Evolutionary conservation across 1,140 invertebrate species (phyloP).

Genomic region (Paraescarpia echinospica): DNA sequence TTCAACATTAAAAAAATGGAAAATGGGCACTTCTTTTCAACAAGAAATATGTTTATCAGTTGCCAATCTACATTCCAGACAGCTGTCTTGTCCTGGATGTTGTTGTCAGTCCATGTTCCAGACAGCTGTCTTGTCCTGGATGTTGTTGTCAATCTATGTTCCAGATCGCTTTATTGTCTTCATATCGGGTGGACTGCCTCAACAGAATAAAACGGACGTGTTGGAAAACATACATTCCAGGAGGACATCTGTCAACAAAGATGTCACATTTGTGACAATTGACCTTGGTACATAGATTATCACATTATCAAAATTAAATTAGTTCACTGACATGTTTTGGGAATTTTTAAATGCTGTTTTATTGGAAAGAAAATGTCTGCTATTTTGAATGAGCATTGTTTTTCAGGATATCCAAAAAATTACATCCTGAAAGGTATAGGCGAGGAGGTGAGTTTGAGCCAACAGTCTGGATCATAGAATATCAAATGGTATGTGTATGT

Average conservation of each 20-base stretch:
- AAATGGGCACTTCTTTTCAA: too few species aligned
- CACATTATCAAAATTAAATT: background rate
- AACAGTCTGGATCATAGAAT: background rate
- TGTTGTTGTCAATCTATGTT: background rate
- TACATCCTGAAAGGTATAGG: background rate
- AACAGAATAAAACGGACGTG: background rate
- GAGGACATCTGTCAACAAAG: background rate
- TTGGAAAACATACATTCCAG: background rate
- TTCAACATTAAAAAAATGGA: too few species aligned
- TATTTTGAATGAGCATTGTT: background rate
- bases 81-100: background rate
- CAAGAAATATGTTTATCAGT: too few species aligned
- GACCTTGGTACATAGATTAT: background rate
- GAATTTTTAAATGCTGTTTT: background rate
- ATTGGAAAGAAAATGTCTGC: background rate
- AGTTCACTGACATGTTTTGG: background rate
- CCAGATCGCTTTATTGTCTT: background rate
- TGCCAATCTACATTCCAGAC: too few species aligned
- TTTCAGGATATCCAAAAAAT: background rate
- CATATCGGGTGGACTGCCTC: background rate
- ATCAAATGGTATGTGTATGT: too few species aligned
- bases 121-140: too few species aligned
- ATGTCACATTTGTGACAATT: background rate
- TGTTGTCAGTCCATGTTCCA: background rate
- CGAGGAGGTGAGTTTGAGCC: background rate